Percentiles rank a stretch among this genome's conserved stretches.
Conservation (phyloP, 2,797 vertebrate species). For the Pangasius mekongensis region DNA sequence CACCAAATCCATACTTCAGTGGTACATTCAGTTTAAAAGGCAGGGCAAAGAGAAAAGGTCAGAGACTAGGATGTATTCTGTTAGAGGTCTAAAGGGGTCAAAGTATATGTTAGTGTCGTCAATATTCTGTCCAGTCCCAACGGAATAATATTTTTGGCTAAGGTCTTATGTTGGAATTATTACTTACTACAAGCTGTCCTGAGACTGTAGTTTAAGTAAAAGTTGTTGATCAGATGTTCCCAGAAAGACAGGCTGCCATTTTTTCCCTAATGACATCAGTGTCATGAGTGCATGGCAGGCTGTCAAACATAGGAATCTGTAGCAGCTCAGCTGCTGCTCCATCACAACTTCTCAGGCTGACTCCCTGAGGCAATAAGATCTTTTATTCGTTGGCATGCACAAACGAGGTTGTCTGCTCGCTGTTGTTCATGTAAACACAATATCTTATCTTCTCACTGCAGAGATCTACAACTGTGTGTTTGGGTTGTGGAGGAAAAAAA, state of each 20-base stretch:
- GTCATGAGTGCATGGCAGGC: not conserved
- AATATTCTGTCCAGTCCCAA: not conserved
- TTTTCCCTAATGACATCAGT: not conserved
- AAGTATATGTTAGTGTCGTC: not conserved
- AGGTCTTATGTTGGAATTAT: not conserved
- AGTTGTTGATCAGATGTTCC: not conserved
- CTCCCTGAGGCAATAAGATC: not conserved
- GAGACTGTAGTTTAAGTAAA: too few species aligned
- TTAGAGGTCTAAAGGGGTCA: too few species aligned
- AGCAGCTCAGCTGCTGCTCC: not conserved
- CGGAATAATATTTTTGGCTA: not conserved
- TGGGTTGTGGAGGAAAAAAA: not conserved
- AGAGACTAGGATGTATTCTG: not conserved
- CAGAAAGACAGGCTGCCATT: not conserved
- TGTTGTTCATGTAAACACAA: conserved; percentile 5
- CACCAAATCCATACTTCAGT: not conserved
- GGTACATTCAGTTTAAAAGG: not conserved
- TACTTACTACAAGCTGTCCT: not conserved
- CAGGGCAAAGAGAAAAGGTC: not conserved
- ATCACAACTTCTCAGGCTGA: not conserved
- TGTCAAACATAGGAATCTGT: conserved; percentile 23
- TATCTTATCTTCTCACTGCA: not conserved
- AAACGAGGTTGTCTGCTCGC: not conserved
- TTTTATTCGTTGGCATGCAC: not conserved
- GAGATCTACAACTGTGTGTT: not conserved